Conservation (phyloP, 2,797 vertebrate genomes). For the Amphiprion clarkii region DNA sequence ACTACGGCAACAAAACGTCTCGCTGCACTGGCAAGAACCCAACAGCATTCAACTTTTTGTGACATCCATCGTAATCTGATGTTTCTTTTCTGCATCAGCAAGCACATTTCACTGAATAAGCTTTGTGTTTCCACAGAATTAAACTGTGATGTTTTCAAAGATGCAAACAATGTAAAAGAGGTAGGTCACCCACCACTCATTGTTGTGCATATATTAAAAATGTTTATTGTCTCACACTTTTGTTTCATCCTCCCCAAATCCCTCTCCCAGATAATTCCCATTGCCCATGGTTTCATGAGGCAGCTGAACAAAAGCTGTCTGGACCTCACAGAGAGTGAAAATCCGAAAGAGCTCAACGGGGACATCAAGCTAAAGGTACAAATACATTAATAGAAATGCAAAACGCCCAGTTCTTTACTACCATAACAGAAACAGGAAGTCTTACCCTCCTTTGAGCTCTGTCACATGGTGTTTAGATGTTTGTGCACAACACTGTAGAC, state of each 20-base stretch:
- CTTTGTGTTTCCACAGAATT: constrained; percentile 60
- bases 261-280: constrained; percentile 36
- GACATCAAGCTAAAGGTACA: constrained; percentile 70
- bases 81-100: constrained; percentile 13
- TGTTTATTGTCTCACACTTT: neutral
- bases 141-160: constrained; percentile 59
- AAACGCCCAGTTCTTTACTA: neutral
- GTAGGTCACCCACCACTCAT: constrained; percentile 41
- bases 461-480: constrained; percentile 32
- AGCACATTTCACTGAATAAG: neutral
- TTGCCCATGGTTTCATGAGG: neutral
- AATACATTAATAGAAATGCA: neutral
- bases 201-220: neutral
- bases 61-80: neutral
- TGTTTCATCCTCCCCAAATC: constrained; percentile 17
- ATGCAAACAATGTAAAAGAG: constrained; percentile 20
- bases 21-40: constrained; percentile 71
- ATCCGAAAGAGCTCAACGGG: constrained; percentile 16
- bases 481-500: constrained; percentile 22
- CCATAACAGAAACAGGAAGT: constrained; percentile 28
- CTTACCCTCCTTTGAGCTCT: neutral
- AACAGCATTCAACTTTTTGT: neutral
- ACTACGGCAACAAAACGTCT: constrained; percentile 63
- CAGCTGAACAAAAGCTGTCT: constrained; percentile 53
- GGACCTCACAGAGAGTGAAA: constrained; percentile 28